Base-by-base conservation (phyloP, 2,797 vertebrate species). In the Gadopsis bispinosus region DNA sequence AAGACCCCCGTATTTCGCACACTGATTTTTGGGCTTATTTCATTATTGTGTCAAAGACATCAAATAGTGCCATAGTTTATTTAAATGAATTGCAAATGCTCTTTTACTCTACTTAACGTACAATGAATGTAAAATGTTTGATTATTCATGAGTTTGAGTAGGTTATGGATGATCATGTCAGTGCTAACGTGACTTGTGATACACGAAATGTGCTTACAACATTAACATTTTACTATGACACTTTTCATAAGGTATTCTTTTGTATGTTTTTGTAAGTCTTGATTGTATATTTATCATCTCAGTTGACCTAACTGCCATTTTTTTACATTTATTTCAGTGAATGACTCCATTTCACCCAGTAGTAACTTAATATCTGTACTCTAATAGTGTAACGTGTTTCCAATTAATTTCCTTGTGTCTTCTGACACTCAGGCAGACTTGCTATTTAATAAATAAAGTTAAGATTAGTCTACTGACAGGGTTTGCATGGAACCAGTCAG, bases 171-270 rank as follows among this genome's bases (percentile, higher is more conserved):
- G 71, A 13, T 86, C 48, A 41, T 11, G 31, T 70, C 12, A 63
- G 0, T 0, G 8, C 39, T 61, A 64, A 64, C 37, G 56, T 50
- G 50, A 37, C 37, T 37, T 60, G 14, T 70, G 33, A 53, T 26
- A 11, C 1, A 58, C 70, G 69, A 79, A 80, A 77, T 51, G 33
- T 47, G n/a, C 51, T 67, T 69, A 61, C 3, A 62, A 37, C 56
- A 86, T 85, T 79, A 84, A 84, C 87, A 54, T 26, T 68, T 76
- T 12, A 80, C 7, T 16, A 5, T 39, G 9, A 19, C 41, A n/a
- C 4, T 63, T 67, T 64, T 48, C 1, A 20, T 37, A 7, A 59
- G 0, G 14, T 73, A 14, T 53, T 33, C 0, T 67, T 67, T 67
- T 77, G 9, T 65, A 29, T 58, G 7, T 59, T 41, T 59, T 39